Percentiles rank a stretch among this genome's conserved stretches.
Conservation (phyloP, 2,113 vertebrate species). For the Erythrocercus mccallii region DNA sequence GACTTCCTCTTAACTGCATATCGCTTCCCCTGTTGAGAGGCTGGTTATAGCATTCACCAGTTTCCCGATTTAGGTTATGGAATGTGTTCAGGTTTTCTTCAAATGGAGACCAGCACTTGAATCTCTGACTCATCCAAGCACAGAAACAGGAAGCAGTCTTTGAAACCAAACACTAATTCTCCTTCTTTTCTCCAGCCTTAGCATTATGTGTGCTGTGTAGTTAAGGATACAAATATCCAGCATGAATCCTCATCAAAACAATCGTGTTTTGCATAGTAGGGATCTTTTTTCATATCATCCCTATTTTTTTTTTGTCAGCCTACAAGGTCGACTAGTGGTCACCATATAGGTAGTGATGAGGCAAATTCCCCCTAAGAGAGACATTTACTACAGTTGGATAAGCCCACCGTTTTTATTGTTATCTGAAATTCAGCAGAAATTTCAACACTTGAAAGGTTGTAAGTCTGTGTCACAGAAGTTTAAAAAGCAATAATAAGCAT, state of each 20-base stretch:
- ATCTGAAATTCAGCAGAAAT: not conserved
- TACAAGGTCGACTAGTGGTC: not conserved
- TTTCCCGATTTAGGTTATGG: not conserved
- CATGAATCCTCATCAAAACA: not conserved
- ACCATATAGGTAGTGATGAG: not conserved
- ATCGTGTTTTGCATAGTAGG: not conserved
- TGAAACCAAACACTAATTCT: not conserved
- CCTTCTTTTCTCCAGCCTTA: not conserved
- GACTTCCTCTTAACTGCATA: not conserved
- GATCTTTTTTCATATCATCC: not conserved
- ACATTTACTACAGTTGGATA: not conserved
- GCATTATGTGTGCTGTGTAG: not conserved
- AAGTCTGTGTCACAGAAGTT: not conserved
- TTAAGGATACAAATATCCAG: not conserved
- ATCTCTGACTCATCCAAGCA: not conserved
- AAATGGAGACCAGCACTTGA: not conserved
- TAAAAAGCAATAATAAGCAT: not conserved
- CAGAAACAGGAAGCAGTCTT: not conserved
- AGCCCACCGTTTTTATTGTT: not conserved
- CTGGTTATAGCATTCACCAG: not conserved
- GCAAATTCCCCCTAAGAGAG: not conserved
- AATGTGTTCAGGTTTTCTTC: not conserved
- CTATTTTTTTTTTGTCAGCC: not conserved
- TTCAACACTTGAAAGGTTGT: not conserved
- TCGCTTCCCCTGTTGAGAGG: not conserved